A percentile compares a stretch with the other conserved stretches of the same genome.
Evolutionary conservation across 2,797 vertebrate genomes (phyloP).

Genomic region (Ctenopoma multispine): DNA sequence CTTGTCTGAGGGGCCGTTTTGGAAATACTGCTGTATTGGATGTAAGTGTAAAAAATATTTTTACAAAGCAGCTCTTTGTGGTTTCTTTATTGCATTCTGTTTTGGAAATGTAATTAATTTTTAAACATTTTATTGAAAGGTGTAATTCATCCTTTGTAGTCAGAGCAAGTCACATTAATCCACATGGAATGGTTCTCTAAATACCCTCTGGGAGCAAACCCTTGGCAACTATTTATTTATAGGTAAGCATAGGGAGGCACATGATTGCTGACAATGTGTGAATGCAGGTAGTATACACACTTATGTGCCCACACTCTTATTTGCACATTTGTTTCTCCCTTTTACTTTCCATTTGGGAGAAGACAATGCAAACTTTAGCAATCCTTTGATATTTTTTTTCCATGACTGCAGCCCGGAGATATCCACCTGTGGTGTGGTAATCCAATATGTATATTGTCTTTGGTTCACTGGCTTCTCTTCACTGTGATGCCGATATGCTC

Average conservation of each 20-base stretch:
- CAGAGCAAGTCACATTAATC: slow-evolving; percentile 39
- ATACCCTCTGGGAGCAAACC: slow-evolving; percentile 29
- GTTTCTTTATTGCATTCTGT: slow-evolving; percentile 40
- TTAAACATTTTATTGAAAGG: slow-evolving; percentile 65
- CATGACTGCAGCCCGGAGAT: slow-evolving; percentile 5
- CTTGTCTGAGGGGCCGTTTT: slow-evolving; percentile 35
- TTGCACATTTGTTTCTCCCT: neutral
- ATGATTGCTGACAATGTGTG: slow-evolving; percentile 1
- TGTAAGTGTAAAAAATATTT: slow-evolving; percentile 50
- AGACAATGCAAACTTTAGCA: slow-evolving; percentile 3
- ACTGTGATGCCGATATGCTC: slow-evolving; percentile 35
- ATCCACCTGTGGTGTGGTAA: slow-evolving; percentile 12
- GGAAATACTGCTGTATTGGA: slow-evolving; percentile 55
- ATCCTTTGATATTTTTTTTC: neutral
- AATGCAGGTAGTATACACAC: slow-evolving; percentile 1
- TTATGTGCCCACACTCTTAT: neutral
- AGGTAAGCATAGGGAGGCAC: neutral
- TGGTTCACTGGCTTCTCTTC: slow-evolving; percentile 21
- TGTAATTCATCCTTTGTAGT: slow-evolving; percentile 58
- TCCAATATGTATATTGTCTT: slow-evolving; percentile 32
- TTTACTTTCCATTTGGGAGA: slow-evolving; percentile 5
- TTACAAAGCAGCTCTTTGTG: slow-evolving; percentile 12
- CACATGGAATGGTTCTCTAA: slow-evolving; percentile 19
- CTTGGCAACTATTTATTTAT: slow-evolving; percentile 27
- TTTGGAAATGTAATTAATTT: slow-evolving; percentile 71